Evolutionary conservation across 2,113 vertebrate genomes (phyloP).

Genomic region (Plectropomus leopardus): DNA sequence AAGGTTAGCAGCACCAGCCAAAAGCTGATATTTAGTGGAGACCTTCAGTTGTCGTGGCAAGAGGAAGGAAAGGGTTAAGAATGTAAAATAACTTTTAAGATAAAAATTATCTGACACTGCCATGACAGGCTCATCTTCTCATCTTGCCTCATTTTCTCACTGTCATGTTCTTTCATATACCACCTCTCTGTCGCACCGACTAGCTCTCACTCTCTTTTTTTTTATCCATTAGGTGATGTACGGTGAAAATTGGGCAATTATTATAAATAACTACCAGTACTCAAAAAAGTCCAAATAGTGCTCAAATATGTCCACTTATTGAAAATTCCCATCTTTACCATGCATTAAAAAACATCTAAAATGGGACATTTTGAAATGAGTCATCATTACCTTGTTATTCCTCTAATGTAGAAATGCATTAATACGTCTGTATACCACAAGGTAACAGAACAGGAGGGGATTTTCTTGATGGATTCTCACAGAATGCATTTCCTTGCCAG

Average conservation of each 20-base stretch:
- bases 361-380: background rate
- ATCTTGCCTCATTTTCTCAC: slow-evolving; percentile 1
- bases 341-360: slow-evolving; percentile 14
- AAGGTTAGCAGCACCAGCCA: slow-evolving; percentile 30
- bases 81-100: slow-evolving; percentile 10
- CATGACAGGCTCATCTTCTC: background rate
- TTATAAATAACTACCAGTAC: background rate
- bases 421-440: background rate
- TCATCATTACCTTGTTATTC: background rate
- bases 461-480: slow-evolving; percentile 11
- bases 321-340: background rate
- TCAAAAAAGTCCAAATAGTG: background rate
- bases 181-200: background rate
- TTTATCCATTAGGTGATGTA: background rate
- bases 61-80: slow-evolving; percentile 16
- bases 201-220: background rate
- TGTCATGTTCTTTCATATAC: background rate
- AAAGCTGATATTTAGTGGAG: slow-evolving; percentile 33
- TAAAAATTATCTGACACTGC: slow-evolving; percentile 16
- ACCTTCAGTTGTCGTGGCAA: slow-evolving; percentile 23
- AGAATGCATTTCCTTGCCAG: slow-evolving; percentile 15
- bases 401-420: slow-evolving; percentile 1
- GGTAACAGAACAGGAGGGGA: slow-evolving; percentile 9
- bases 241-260: background rate
- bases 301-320: background rate